Evolutionary conservation across 1,140 invertebrate genomes (phyloP).

Genomic region (Tribolium castaneum): DNA sequence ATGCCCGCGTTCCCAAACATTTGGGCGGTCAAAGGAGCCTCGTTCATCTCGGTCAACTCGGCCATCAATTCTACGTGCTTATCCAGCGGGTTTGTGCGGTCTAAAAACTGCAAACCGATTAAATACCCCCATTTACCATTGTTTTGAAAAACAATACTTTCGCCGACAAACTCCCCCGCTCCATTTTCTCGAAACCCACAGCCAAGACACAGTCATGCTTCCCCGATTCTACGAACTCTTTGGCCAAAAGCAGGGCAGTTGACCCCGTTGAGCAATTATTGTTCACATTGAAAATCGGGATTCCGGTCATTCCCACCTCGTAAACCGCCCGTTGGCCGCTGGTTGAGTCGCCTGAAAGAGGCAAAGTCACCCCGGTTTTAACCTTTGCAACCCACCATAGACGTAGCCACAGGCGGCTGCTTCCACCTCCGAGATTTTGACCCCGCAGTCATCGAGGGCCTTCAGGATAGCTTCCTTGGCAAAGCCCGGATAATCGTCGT

Average conservation of each 20-base stretch:
- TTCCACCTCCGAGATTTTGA: constrained; percentile 85
- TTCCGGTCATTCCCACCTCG: constrained; percentile 94
- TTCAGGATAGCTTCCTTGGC: constrained; percentile 92
- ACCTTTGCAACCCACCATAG: constrained; percentile 77
- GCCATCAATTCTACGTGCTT: constrained; percentile 90
- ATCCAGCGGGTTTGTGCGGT: constrained; percentile 94
- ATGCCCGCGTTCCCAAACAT: constrained; percentile 96
- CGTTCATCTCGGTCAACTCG: constrained; percentile 81
- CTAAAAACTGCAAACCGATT: constrained; percentile 71
- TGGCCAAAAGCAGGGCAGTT: constrained; percentile 89
- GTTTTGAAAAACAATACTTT: constrained; percentile 67
- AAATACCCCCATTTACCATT: not conserved
- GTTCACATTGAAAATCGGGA: constrained; percentile 98
- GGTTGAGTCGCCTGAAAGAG: constrained; percentile 85
- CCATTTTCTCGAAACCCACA: constrained; percentile 99
- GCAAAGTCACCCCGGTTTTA: not conserved
- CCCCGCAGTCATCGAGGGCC: constrained; percentile 86
- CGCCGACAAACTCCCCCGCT: constrained; percentile 85
- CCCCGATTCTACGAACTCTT: constrained; percentile 90
- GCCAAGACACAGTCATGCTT: constrained; percentile 89
- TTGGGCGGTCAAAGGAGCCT: constrained; percentile 90
- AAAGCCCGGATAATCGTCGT: constrained; percentile 93
- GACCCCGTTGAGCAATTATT: constrained; percentile 98
- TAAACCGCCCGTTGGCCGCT: constrained; percentile 96
- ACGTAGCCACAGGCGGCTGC: constrained; percentile 95